Evolutionary conservation across 2,113 vertebrate species (phyloP), one percentile per base, ranked within the genome.

Genomic region (Heterocephalus glaber): DNA sequence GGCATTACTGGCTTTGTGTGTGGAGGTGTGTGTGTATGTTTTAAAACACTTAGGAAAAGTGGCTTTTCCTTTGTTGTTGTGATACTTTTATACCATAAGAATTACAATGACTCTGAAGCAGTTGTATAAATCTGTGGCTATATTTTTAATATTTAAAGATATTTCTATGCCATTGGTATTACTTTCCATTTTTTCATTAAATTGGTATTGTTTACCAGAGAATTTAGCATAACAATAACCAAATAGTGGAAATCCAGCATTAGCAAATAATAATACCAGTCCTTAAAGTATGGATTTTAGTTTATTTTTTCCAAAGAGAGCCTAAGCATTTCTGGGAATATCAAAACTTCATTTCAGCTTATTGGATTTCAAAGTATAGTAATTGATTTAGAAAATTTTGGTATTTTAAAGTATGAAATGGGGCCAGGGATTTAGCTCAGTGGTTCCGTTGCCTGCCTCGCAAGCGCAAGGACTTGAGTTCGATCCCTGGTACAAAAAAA

Each of bases 221-320:
- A 60, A 83, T 26, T 80, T 84, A 89, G 9, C 41, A 70, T 92
- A 61, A 85, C 79, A 92, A 17, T 54, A 76, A 44, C 77, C 90
- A 65, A 41, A 8, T 61, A 65, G 10, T 84, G 24, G 41, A 52
- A 49, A 74, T 28, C 38, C 65, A 76, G 19, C 58, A 61, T 92
- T 54, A 85, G 26, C 52, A 86, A 84, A 84, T 74, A 83, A 87
- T 91, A 86, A 54, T 65, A 58, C 35, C 30, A 56, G 30, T 44
- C 68, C 38, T 38, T 92, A 56, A 95, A 89, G 41, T 86, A 76
- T 17, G 22, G 6, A 24, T 91, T 96, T 92, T 87, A 76, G 54
- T 93, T 77, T 65, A n/a, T 95, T 77, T 83, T 63, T 60, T 95
- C n/a, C 70, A 47, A 96, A 74, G 47, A 74, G 24, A 94, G 41